These are phyloP conservation scores for Coregonus suidteri DNA, from an alignment of 2,797 vertebrate species.

Conservation along the genomic window DNA sequence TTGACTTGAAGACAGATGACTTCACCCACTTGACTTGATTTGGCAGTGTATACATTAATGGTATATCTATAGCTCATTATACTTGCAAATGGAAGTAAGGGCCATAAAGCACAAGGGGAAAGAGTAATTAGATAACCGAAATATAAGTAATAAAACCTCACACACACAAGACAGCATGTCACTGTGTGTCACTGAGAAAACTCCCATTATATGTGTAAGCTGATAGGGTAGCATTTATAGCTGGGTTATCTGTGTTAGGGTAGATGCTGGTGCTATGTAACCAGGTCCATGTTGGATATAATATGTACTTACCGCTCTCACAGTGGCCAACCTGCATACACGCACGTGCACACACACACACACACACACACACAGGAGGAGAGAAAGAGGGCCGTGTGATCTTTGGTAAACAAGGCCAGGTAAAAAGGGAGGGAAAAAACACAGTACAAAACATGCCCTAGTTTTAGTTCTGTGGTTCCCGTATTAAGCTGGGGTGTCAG, in stretches of 20 bases:
- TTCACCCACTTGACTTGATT: conserved; percentile 6
- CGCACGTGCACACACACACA: background rate
- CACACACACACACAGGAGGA: conserved; percentile 7
- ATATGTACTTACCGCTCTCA: conserved; percentile 15
- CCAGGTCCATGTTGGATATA: conserved; percentile 26
- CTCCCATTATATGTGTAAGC: conserved; percentile 58
- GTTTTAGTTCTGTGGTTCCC: conserved; percentile 46
- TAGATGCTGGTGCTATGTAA: conserved; percentile 28
- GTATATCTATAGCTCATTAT: conserved; percentile 54
- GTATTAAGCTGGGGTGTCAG: conserved; percentile 52
- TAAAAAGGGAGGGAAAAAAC: background rate
- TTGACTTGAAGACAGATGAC: conserved; percentile 18
- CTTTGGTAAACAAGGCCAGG: conserved; percentile 31
- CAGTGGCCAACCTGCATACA: conserved; percentile 24
- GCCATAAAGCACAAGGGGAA: conserved; percentile 64
- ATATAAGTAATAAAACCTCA: conserved; percentile 67
- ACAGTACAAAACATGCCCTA: conserved; percentile 15
- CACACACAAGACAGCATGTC: conserved; percentile 60
- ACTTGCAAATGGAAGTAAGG: conserved; percentile 58
- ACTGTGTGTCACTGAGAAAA: conserved; percentile 57
- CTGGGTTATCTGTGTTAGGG: conserved; percentile 39
- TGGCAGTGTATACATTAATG: conserved; percentile 4
- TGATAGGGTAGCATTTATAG: conserved; percentile 49
- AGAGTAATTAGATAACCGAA: conserved; percentile 66
- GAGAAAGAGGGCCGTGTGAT: conserved; percentile 15